phyloP scores from a whole-genome alignment of 2,888 invertebrate genomes.

The Orthonevra nobilis region DNA sequence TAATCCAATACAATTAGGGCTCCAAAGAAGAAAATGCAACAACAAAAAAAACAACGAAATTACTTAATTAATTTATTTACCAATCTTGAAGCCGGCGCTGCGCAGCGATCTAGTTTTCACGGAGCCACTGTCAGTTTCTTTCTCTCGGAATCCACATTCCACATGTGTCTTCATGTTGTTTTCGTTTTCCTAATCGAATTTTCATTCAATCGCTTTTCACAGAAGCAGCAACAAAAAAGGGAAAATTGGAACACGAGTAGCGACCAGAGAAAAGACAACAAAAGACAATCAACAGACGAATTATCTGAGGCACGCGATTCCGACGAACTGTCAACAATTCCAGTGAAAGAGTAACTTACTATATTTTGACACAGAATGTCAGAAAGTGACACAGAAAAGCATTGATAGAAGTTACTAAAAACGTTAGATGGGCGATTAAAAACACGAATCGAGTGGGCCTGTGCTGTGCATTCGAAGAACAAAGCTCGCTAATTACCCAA shows the following conservation, averaged over 20 bases:
- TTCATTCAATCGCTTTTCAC: constrained; percentile 38
- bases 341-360: background rate
- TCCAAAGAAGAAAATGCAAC: constrained; percentile 29
- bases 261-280: constrained; percentile 3
- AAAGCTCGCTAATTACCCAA: constrained; percentile 49
- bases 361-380: too few relatives aligned
- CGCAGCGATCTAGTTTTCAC: constrained; percentile 58
- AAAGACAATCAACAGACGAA: constrained; percentile 25
- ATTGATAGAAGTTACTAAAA: too few relatives aligned
- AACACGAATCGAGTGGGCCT: constrained; percentile 15
- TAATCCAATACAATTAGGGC: constrained; percentile 59
- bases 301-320: background rate
- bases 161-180: constrained; percentile 20
- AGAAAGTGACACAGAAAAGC: too few relatives aligned
- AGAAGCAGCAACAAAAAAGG: constrained; percentile 6
- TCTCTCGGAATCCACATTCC: constrained; percentile 14
- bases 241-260: constrained; percentile 31
- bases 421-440: constrained; percentile 20
- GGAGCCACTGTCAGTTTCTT: constrained; percentile 47
- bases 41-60: constrained; percentile 49
- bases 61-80: constrained; percentile 66
- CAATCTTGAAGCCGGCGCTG: constrained; percentile 47
- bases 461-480: constrained; percentile 9
- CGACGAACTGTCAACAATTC: background rate
- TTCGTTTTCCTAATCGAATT: constrained; percentile 56